Conservation (phyloP, 37 sponge, comb jelly and placozoan species). For the Cladorhizidae sp. region DNA sequence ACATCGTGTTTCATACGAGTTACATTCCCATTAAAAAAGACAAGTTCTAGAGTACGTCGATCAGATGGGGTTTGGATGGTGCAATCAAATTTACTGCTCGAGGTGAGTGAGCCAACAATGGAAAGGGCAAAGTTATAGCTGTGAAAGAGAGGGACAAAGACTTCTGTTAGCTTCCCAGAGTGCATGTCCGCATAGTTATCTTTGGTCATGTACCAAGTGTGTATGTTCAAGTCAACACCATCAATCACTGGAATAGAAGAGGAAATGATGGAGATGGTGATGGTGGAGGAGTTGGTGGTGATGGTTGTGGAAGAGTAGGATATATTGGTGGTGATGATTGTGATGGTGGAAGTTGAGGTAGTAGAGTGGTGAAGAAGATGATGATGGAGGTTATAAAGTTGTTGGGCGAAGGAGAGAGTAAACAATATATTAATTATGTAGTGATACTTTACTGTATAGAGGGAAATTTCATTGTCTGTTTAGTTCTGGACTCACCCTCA, state of each 20-base stretch:
- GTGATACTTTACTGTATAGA: too few relatives aligned
- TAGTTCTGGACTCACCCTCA: too few relatives aligned
- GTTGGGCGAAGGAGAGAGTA: too few relatives aligned
- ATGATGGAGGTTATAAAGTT: too few relatives aligned
- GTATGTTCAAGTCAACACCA: not conserved
- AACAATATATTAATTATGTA: too few relatives aligned
- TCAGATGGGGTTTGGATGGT: not conserved
- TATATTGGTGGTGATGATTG: too few relatives aligned
- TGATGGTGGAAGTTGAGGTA: not conserved
- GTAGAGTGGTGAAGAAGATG: too few relatives aligned
- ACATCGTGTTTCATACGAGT: not conserved
- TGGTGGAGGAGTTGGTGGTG: too few relatives aligned
- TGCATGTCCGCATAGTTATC: slow-evolving; percentile 32
- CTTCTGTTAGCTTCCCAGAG: not conserved
- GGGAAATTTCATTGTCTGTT: too few relatives aligned
- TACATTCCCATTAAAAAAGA: not conserved
- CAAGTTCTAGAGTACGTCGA: not conserved
- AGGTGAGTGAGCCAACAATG: not conserved
- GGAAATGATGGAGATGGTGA: not conserved
- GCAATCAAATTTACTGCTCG: not conserved
- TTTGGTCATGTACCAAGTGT: slow-evolving; percentile 41
- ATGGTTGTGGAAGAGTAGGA: not conserved
- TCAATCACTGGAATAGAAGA: not conserved
- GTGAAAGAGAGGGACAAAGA: slow-evolving; percentile 25
- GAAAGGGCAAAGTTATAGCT: not conserved